Percentiles rank a stretch among this genome's conserved stretches.
These are phyloP conservation scores for Heterotis niloticus DNA, from an alignment of 2,113 vertebrate species.

Conservation along the genomic window DNA sequence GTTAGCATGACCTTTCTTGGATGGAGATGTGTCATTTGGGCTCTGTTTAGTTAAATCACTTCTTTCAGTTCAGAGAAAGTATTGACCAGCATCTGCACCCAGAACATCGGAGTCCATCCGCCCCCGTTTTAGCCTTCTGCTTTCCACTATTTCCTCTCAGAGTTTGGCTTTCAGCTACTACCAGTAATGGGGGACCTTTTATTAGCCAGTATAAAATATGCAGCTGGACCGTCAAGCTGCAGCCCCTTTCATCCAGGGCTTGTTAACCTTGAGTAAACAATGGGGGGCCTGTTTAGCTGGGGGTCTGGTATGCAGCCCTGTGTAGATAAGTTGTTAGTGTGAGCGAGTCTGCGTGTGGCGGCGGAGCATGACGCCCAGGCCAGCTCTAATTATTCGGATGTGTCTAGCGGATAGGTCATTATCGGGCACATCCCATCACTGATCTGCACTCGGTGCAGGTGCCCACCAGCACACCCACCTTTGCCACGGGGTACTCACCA, in stretches of 20 bases:
- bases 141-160: too few relatives aligned
- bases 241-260: neutral
- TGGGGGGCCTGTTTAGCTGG: neutral
- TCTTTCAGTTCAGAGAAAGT: too few relatives aligned
- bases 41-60: too few relatives aligned
- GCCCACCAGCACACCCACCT: neutral
- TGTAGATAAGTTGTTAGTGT: neutral
- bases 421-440: neutral
- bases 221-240: too few relatives aligned
- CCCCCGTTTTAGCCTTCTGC: too few relatives aligned
- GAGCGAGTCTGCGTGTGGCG: neutral
- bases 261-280: constrained; percentile 2
- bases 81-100: too few relatives aligned
- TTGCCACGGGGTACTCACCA: neutral
- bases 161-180: too few relatives aligned
- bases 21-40: too few relatives aligned
- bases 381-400: constrained; percentile 1
- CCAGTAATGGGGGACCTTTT: too few relatives aligned
- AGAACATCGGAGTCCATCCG: too few relatives aligned
- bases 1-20: too few relatives aligned
- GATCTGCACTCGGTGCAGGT: neutral
- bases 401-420: neutral
- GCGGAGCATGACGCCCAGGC: neutral
- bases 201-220: too few relatives aligned
- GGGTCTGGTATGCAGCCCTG: neutral